Conservation (phyloP, 1,140 invertebrate genomes). For the Anagrus nilaparvatae region DNA sequence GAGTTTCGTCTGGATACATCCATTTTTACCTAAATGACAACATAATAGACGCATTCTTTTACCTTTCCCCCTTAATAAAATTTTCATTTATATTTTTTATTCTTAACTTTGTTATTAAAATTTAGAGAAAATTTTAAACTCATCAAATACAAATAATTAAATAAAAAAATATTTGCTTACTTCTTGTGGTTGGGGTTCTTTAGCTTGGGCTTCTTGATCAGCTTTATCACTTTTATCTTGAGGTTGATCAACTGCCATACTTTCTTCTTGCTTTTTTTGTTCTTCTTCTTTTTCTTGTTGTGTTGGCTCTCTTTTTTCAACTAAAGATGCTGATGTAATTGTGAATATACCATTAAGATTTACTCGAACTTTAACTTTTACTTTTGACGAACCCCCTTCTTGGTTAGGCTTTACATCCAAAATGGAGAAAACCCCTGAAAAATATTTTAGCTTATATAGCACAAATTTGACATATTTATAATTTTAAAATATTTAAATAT, state of each 20-base stretch:
- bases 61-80: too few relatives aligned
- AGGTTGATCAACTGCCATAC: constrained; percentile 40
- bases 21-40: constrained; percentile 43
- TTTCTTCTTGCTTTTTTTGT: constrained; percentile 37
- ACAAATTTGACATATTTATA: neutral
- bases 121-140: too few relatives aligned
- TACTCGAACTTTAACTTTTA: constrained; percentile 90
- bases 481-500: constrained; percentile 8
- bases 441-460: constrained; percentile 1
- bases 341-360: constrained; percentile 88
- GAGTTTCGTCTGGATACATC: constrained; percentile 38
- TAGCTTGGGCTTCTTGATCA: constrained; percentile 38
- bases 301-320: constrained; percentile 67
- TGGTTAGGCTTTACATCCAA: constrained; percentile 73
- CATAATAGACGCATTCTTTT: constrained; percentile 30
- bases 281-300: constrained; percentile 48
- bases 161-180: constrained; percentile 26
- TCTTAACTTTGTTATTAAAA: too few relatives aligned
- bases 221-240: constrained; percentile 37
- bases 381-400: constrained; percentile 84
- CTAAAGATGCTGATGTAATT: constrained; percentile 72
- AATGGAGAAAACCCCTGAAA: constrained; percentile 68
- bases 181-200: constrained; percentile 43
- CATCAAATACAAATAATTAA: too few relatives aligned
- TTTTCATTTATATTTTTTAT: too few relatives aligned